Evolutionary conservation across 2,113 vertebrate genomes (phyloP).

Genomic region (Trochalopteron elliotii): DNA sequence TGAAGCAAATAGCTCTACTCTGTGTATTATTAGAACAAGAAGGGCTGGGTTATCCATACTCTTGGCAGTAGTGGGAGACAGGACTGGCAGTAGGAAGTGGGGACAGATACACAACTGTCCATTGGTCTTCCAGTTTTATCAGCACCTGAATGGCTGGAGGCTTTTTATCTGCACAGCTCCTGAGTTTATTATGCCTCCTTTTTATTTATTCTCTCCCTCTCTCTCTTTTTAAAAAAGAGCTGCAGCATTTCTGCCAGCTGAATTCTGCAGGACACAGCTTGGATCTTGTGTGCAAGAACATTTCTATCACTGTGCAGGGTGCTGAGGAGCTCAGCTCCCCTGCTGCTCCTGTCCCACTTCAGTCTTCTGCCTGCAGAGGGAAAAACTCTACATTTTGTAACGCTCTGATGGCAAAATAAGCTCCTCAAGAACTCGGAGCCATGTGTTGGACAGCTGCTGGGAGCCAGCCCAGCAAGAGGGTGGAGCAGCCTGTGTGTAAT

Average conservation of each 20-base stretch:
- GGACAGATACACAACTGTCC: not conserved
- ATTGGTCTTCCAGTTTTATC: not conserved
- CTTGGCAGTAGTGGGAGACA: not conserved
- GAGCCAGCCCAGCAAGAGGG: not conserved
- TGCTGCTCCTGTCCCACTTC: not conserved
- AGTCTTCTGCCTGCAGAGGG: not conserved
- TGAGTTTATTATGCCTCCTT: not conserved
- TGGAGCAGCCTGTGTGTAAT: not conserved
- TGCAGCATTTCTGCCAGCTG: not conserved
- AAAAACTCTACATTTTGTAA: not conserved
- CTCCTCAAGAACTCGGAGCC: not conserved
- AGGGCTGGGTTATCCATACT: not conserved
- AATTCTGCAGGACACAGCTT: not conserved
- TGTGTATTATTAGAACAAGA: not conserved
- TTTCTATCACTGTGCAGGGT: not conserved
- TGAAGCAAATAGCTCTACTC: not conserved
- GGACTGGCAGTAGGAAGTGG: not conserved
- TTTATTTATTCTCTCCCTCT: not conserved
- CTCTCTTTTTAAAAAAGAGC: not conserved
- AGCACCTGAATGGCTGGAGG: not conserved
- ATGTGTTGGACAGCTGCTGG: slow-evolving; percentile 18
- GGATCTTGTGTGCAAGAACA: not conserved
- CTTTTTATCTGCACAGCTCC: not conserved
- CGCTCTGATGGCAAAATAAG: not conserved
- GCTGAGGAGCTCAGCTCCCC: not conserved